These are phyloP conservation scores for Smutsia gigantea DNA, from an alignment of 2,797 vertebrate genomes.

Conservation along the genomic window DNA sequence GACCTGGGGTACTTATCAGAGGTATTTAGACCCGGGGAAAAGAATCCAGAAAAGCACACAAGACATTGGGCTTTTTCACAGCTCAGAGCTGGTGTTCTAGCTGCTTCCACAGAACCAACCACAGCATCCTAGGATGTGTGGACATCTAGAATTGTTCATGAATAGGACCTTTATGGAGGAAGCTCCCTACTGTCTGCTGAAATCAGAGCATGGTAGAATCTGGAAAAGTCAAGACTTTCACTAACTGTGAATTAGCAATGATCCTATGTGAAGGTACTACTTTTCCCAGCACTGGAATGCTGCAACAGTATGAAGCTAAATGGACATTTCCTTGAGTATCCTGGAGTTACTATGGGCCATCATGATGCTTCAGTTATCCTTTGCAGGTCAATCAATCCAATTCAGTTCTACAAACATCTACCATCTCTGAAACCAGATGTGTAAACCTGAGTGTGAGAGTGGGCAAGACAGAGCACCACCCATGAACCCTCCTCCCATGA, in stretches of 20 bases:
- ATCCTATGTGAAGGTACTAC: background rate
- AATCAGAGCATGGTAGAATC: background rate
- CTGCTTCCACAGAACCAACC: background rate
- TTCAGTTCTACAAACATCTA: background rate
- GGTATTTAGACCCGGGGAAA: conserved; percentile 35
- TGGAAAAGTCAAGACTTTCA: background rate
- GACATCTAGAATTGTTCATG: background rate
- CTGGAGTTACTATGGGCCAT: background rate
- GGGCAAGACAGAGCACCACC: accelerated
- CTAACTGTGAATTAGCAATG: background rate
- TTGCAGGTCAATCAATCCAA: background rate
- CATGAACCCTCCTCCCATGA: background rate
- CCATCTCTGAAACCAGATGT: background rate
- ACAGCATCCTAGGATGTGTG: background rate
- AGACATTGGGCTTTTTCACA: conserved; percentile 2
- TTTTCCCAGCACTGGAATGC: background rate
- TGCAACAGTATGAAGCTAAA: background rate
- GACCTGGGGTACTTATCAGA: conserved; percentile 56
- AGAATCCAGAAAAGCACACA: background rate
- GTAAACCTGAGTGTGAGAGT: background rate
- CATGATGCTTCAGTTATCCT: background rate
- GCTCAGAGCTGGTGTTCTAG: background rate
- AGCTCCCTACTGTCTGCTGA: background rate
- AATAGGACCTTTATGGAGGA: background rate
- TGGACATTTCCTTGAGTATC: background rate